Evolutionary conservation across 2,113 vertebrate genomes (phyloP).

Genomic region (Brevimyrus niger): DNA sequence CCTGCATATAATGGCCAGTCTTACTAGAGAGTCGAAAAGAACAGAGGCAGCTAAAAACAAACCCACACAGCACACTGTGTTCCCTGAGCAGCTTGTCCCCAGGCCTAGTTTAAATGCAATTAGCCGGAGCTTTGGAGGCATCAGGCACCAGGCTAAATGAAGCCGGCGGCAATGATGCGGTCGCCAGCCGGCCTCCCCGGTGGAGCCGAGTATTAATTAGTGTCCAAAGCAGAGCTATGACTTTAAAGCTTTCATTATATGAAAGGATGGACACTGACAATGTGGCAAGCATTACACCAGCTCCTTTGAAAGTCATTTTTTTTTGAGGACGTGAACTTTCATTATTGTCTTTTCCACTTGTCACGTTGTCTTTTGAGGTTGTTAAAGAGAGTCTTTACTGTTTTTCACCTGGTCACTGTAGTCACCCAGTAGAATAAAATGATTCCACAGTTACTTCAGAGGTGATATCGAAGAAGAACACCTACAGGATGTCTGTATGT

Average conservation of each 20-base stretch:
- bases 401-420: background rate
- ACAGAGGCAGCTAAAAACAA: conserved; percentile 33
- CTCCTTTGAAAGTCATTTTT: background rate
- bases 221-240: conserved; percentile 52
- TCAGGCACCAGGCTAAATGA: conserved; percentile 55
- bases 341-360: background rate
- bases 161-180: conserved; percentile 55
- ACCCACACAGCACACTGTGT: conserved; percentile 38
- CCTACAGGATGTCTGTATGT: background rate
- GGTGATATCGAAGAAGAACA: background rate
- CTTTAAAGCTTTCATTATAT: conserved; percentile 20
- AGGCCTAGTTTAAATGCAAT: conserved; percentile 63
- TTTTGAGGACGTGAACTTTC: background rate
- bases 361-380: background rate
- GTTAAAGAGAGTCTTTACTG: background rate
- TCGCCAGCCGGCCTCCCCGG: conserved; percentile 46
- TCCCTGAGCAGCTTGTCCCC: conserved; percentile 40
- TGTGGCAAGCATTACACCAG: background rate
- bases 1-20: conserved; percentile 30
- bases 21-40: background rate
- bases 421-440: background rate
- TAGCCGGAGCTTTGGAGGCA: conserved; percentile 48
- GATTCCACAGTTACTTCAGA: background rate
- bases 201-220: conserved; percentile 62
- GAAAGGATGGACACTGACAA: background rate